Evolutionary conservation across 2,888 invertebrate genomes (phyloP).

Genomic region (Electrophaes corylata): DNA sequence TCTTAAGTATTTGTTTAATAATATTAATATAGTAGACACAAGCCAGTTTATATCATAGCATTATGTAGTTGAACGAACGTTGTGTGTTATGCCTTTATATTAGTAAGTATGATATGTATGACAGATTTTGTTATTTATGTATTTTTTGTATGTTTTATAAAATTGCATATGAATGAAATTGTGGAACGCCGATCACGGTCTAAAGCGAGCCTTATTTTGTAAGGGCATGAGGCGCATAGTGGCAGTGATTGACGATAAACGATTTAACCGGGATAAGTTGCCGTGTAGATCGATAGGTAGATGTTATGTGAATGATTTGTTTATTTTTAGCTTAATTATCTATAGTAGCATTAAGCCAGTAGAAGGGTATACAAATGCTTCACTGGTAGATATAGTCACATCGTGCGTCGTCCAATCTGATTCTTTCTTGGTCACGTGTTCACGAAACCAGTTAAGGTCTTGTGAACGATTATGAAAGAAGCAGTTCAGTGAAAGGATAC

Average conservation of each 20-base stretch:
- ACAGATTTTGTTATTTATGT: slow-evolving; percentile 47
- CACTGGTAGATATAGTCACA: slow-evolving; percentile 41
- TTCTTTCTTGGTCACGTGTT: neutral
- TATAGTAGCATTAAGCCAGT: slow-evolving; percentile 58
- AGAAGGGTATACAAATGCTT: slow-evolving; percentile 63
- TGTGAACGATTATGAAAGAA: neutral
- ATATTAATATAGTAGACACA: slow-evolving; percentile 55
- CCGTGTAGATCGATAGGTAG: slow-evolving; percentile 76
- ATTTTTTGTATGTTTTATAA: slow-evolving; percentile 45
- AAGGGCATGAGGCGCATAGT: slow-evolving; percentile 42
- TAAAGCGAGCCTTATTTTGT: slow-evolving; percentile 43
- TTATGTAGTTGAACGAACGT: slow-evolving; percentile 64
- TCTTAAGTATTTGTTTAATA: slow-evolving; percentile 30
- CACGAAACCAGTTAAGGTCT: neutral
- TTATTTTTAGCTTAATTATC: slow-evolving; percentile 45
- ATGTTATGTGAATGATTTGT: slow-evolving; percentile 72
- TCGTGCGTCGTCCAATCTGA: neutral
- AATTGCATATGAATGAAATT: slow-evolving; percentile 58
- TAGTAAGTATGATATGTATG: slow-evolving; percentile 63
- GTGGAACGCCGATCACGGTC: slow-evolving; percentile 45
- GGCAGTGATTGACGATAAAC: slow-evolving; percentile 45
- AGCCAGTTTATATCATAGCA: slow-evolving; percentile 61
- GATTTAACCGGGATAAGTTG: slow-evolving; percentile 48
- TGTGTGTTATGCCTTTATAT: slow-evolving; percentile 70
- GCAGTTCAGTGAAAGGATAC: neutral